Base-by-base conservation (phyloP, 2,113 vertebrate genomes). In the Alosa alosa region DNA sequence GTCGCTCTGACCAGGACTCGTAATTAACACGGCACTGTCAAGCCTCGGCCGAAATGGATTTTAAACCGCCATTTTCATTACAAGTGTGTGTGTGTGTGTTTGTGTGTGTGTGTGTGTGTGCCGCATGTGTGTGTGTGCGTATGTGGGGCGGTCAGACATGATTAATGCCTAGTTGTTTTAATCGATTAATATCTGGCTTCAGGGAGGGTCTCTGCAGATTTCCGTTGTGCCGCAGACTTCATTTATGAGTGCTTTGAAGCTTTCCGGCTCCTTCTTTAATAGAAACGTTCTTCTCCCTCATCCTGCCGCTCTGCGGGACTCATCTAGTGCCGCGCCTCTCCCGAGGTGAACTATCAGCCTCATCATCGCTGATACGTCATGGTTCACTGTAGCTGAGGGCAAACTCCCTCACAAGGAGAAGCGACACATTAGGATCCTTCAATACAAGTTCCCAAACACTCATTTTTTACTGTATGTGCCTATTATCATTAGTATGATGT, bases 41-140 rank as follows among this genome's bases (percentile, higher is more conserved):
- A 93, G 88, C 41, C 89, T 90, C 87, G 89, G 86, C 90, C 92
- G 89, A 91, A 93, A 89, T 88, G 88, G 89, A 94, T 94, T 92
- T 85, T 88, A 84, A 92, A 93, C 88, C 92, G 92, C 64, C 25
- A 13, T 72, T 36, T 36, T 72, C 11, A 13, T 31, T 31, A 10
- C 3, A 17, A 55, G 13, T 18, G 15, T 10, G 64, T 31, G 64
- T 72, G 25, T 15, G 60, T 64, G 18, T 25, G 22, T 64, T 22
- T 64, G 60, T 25, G 6, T 25, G 60, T 20, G 13, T 9, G n/a
- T 25, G n/a, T 25, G n/a, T 25, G 60, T 68, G 60, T 68, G 60
- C 4, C 20, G 55, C 22, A 22, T 60, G 55, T 6, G 55, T 60
- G 17, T 60, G 55, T 17, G 55, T 17, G 55, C 18, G 17, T 17